Evolutionary conservation across 1,140 invertebrate species (phyloP).

Genomic region (Copidosoma floridanum): DNA sequence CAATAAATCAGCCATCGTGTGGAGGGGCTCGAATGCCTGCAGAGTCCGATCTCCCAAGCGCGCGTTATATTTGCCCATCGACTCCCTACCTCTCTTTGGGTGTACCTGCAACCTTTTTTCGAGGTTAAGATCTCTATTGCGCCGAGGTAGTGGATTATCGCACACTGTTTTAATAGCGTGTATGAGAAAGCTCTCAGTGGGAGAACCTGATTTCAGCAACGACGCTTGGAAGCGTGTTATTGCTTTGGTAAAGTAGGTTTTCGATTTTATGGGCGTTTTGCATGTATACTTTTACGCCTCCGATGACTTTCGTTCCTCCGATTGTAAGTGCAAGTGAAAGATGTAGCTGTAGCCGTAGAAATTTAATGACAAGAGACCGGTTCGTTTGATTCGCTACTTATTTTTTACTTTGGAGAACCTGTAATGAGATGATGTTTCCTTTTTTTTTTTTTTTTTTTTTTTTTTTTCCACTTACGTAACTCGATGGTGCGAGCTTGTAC

Average conservation of each 20-base stretch:
- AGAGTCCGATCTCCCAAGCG: neutral
- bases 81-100: neutral
- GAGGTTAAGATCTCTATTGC: constrained; percentile 23
- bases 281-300: too few species aligned
- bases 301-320: constrained; percentile 12
- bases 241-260: constrained; percentile 10
- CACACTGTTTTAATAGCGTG: too few species aligned
- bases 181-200: too few species aligned
- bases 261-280: constrained; percentile 7
- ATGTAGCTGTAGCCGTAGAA: too few species aligned
- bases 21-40: too few species aligned
- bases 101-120: constrained; percentile 3
- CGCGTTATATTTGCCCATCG: neutral
- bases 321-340: too few species aligned
- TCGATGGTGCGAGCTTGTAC: too few species aligned
- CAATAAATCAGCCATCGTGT: constrained; percentile 7
- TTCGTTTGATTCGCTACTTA: neutral
- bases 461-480: too few species aligned
- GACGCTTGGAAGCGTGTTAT: constrained; percentile 11
- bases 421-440: too few species aligned
- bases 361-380: constrained; percentile 4
- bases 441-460: too few species aligned
- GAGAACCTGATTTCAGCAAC: constrained; percentile 21
- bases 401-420: too few species aligned
- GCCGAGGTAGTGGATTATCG: neutral